Percentiles rank a stretch among this genome's conserved stretches.
Conservation (phyloP, 1,140 invertebrate species). For the Lordiphosa collinella region DNA sequence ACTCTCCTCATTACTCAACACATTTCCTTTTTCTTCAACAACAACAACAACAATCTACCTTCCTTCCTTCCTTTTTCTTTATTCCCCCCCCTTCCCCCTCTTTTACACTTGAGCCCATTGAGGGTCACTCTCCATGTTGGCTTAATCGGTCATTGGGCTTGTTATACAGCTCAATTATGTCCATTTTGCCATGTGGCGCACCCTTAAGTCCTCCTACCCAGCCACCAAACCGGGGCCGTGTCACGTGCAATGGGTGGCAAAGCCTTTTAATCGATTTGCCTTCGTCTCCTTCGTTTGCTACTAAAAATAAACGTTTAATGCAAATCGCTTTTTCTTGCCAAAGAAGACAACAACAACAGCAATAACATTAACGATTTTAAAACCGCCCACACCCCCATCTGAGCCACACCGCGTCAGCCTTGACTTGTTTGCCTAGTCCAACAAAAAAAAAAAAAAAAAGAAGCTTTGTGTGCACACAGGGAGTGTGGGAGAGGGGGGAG, state of each 20-base stretch:
- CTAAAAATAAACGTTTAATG: slow-evolving; percentile 69
- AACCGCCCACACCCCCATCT: slow-evolving; percentile 18
- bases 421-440: slow-evolving; percentile 30
- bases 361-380: slow-evolving; percentile 27
- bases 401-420: slow-evolving; percentile 4
- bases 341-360: slow-evolving; percentile 20
- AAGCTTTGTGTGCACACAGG: not conserved
- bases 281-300: slow-evolving; percentile 33
- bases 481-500: not conserved
- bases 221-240: slow-evolving; percentile 12
- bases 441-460: slow-evolving; percentile 1
- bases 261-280: slow-evolving; percentile 68
- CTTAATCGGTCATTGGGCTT: slow-evolving; percentile 75
- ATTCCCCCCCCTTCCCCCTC: not conserved
- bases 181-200: slow-evolving; percentile 69
- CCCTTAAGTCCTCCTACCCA: slow-evolving; percentile 30
- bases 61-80: not conserved
- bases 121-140: slow-evolving; percentile 54
- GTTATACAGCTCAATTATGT: slow-evolving; percentile 74
- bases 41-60: not conserved
- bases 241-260: slow-evolving; percentile 53
- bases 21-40: not conserved
- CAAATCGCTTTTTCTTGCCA: slow-evolving; percentile 51
- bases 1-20: not conserved
- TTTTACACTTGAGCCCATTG: not conserved